These are phyloP conservation scores for Anastrepha ludens DNA, from an alignment of 1,140 invertebrate genomes.

Conservation along the genomic window DNA sequence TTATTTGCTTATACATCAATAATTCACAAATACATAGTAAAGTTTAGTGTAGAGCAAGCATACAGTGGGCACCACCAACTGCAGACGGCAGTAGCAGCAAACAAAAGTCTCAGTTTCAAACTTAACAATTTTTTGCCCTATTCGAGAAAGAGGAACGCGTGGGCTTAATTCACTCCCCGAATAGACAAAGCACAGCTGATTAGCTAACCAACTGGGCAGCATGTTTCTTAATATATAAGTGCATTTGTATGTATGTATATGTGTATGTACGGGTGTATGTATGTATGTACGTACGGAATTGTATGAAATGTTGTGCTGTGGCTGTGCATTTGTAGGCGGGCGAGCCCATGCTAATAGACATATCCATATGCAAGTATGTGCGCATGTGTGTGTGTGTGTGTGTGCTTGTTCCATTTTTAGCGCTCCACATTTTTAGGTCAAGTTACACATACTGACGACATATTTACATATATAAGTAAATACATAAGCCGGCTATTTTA, in stretches of 20 bases:
- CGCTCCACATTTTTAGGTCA: slow-evolving; percentile 32
- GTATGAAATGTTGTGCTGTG: background rate
- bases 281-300: background rate
- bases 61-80: background rate
- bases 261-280: background rate
- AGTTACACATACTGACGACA: background rate
- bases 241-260: too few relatives aligned
- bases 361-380: too few relatives aligned
- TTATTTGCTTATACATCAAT: slow-evolving; percentile 10
- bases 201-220: background rate
- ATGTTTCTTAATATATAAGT: background rate
- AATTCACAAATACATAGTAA: background rate
- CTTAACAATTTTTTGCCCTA: background rate
- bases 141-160: background rate
- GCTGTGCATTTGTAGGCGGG: background rate
- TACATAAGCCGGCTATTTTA: background rate
- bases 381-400: background rate
- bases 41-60: background rate
- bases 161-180: background rate
- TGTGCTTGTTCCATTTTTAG: background rate
- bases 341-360: too few relatives aligned
- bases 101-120: background rate
- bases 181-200: background rate
- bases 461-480: background rate
- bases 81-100: background rate